Evolutionary conservation across 2,797 vertebrate species (phyloP), one percentile per base, ranked within the genome.

Genomic region (Acrossocheilus wenchowensis): DNA sequence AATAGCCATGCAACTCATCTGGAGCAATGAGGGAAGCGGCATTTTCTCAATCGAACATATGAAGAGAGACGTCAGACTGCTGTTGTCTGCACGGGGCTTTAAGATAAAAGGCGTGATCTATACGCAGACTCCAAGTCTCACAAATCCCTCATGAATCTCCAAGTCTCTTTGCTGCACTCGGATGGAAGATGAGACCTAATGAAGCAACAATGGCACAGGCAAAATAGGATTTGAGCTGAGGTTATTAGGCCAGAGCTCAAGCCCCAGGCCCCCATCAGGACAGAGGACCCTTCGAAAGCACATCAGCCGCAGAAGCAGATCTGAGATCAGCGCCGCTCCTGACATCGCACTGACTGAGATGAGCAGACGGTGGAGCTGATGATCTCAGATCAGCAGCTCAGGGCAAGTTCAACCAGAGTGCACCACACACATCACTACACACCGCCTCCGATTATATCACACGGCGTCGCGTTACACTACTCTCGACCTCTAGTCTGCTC

Each of bases 151-250:
- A 74, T 87, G 89, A 80, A 85, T 87, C 87, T 91, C 85, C 83
- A 86, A 78, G 87, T 85, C 48, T 69, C 87, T 90, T 87, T 89
- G 66, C 87, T 78, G 88, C 78, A 73, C 83, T 90, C 81, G 43
- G 88, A 78, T 82, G 87, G 69, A 89, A 88, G 78, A 86, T 86
- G 80, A 91, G 90, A 93, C 89, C 90, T 91, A 90, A 91, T 86
- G 87, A 90, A 90, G 87, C 87, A 89, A 80, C 43, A 30, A 89
- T 85, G 79, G 89, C 68, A 19, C 81, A 87, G 88, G 85, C 71
- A 36, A 82, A 92, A 87, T 81, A 82, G 92, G 91, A 94, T 93
- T 89, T 91, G 83, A 82, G 80, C 52, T 15, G 71, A 48, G 82
- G 88, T 88, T 82, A 88, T 89, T 78, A 90, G 90, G 85, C 81